phyloP scores from a whole-genome alignment of 2,113 vertebrate genomes.

The Etia nguti region DNA sequence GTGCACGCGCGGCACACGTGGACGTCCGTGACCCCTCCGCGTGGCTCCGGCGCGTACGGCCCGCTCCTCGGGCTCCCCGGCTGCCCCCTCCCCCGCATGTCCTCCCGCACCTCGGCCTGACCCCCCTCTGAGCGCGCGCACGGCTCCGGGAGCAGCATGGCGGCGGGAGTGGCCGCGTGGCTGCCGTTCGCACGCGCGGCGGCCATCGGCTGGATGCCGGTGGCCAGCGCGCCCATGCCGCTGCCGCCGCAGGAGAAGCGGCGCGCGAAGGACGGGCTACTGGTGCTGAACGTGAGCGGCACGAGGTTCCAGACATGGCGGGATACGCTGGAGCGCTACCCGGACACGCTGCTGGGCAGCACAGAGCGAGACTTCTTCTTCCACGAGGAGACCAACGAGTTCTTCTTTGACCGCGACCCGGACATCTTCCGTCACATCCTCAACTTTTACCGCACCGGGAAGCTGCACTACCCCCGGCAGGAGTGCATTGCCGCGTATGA shows the following conservation, averaged over 20 bases:
- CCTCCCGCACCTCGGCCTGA: background rate
- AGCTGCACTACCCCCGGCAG: constrained; percentile 92
- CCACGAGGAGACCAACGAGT: constrained; percentile 88
- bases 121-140: background rate
- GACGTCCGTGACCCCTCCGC: background rate
- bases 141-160: constrained; percentile 73
- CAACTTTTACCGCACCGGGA: constrained; percentile 95
- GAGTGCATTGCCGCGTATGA: constrained; percentile 96
- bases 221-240: constrained; percentile 90
- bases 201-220: constrained; percentile 97
- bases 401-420: constrained; percentile 96
- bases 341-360: constrained; percentile 93
- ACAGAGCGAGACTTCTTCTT: constrained; percentile 95
- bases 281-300: constrained; percentile 93
- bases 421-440: constrained; percentile 95
- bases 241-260: constrained; percentile 78
- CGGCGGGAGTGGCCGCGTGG: constrained; percentile 93
- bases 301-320: constrained; percentile 93
- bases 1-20: background rate
- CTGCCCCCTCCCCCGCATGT: constrained; percentile 36
- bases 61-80: background rate
- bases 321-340: constrained; percentile 91
- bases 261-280: constrained; percentile 79
- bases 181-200: constrained; percentile 94
- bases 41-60: background rate